phyloP scores from a whole-genome alignment of 1,140 invertebrate genomes.

The Linepithema humile region DNA sequence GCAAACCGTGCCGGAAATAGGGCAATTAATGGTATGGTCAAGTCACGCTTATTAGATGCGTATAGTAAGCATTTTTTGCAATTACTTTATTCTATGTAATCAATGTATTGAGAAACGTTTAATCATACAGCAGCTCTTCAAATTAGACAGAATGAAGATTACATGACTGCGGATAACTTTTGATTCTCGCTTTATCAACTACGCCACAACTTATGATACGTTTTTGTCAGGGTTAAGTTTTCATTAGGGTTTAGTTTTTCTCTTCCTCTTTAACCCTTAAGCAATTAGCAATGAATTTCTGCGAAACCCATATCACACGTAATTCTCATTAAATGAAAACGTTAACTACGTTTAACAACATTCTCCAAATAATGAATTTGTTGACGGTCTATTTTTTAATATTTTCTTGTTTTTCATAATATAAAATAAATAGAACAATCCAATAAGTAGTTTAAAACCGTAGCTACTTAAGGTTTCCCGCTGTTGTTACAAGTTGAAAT shows the following conservation, averaged over 20 bases:
- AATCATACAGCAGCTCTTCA: background rate
- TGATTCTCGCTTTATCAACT: background rate
- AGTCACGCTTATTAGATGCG: background rate
- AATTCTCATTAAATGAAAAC: background rate
- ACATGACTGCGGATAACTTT: background rate
- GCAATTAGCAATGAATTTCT: background rate
- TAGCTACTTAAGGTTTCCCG: background rate
- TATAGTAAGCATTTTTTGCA: constrained; percentile 8
- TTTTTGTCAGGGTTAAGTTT: background rate
- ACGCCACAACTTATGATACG: background rate
- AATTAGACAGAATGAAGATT: background rate
- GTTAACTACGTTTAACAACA: background rate
- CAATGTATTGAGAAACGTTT: background rate
- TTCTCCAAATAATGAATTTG: background rate
- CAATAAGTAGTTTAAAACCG: background rate
- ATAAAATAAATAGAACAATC: background rate
- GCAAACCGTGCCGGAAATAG: background rate
- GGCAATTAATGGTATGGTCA: background rate
- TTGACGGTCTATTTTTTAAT: background rate
- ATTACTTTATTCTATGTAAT: background rate
- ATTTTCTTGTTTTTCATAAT: background rate
- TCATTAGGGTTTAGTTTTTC: background rate
- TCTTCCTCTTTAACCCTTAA: background rate
- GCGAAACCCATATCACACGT: background rate
- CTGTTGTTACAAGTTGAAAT: background rate